Base-by-base conservation (phyloP, 2,113 vertebrate species). In the Ranitomeya variabilis region DNA sequence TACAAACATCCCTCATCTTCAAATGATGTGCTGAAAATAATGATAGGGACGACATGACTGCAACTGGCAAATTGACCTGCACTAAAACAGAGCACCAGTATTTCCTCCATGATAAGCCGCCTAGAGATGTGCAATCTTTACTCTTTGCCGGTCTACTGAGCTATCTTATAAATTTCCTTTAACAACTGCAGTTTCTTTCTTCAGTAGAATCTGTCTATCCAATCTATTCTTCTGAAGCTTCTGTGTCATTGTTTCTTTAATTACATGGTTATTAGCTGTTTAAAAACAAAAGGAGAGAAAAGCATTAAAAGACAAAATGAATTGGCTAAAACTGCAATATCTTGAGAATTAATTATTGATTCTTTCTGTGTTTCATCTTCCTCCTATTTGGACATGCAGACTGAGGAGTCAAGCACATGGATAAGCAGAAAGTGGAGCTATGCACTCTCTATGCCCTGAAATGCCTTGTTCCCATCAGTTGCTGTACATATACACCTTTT, bases 1-100 rank as follows among this genome's bases (percentile, higher is more conserved):
- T 67, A 73, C n/a, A 26, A 73, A 60, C 71, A 18, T 87, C 79
- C 69, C n/a, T 81, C 66, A 81, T 87, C 52, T 88, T 62, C 86
- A 74, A 60, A 87, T 52, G 74, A 81, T 74, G 54, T 74, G 66
- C n/a, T 57, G 62, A 81, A 81, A 81, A 80, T 69, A 87, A 87
- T 71, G 76, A 86, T 23, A 79, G 85, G 51, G 77, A 80, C 23
- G 52, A 66, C 64, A 87, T 71, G 77, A 55, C 52, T 80, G 51
- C 51, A 69, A 79, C 60, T 57, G 51, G 55, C 77, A 87, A 87
- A 87, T 69, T 87, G 86, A 80, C 60, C 77, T 69, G 6, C 86
- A 57, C 77, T 80, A 69, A 80, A 80, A 69, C 31, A 37, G 76
- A 87, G 23, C n/a, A 57, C 64, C 69, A 7, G 21, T 54, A 69